Evolutionary conservation across 1,140 invertebrate genomes (phyloP).

Genomic region (Neuroterus valhalla): DNA sequence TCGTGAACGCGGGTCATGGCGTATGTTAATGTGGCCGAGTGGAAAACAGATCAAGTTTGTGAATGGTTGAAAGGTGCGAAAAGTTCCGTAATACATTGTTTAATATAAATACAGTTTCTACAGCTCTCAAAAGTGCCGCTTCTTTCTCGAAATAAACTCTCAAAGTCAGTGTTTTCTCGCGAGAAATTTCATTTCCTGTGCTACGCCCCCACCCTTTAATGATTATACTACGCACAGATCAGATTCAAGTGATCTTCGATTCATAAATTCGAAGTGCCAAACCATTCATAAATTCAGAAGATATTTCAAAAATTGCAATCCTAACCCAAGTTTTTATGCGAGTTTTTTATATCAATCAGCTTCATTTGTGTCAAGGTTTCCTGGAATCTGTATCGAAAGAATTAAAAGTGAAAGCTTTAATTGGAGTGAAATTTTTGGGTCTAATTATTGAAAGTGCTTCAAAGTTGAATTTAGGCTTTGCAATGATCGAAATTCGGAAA

Average conservation of each 20-base stretch:
- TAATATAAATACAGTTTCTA: neutral
- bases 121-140: neutral
- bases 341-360: neutral
- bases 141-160: neutral
- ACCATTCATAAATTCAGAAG: neutral
- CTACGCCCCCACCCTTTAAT: slow-evolving; percentile 6
- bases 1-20: slow-evolving; percentile 77
- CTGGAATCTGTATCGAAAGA: no score
- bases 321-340: neutral
- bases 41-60: slow-evolving; percentile 94
- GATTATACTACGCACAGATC: slow-evolving; percentile 22
- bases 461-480: no score
- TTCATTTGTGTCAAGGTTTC: no score
- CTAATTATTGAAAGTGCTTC: no score
- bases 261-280: slow-evolving; percentile 20
- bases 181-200: slow-evolving; percentile 29
- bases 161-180: slow-evolving; percentile 5
- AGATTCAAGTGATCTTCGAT: slow-evolving; percentile 18
- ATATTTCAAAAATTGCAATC: neutral
- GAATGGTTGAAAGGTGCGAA: slow-evolving; percentile 90
- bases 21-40: slow-evolving; percentile 92
- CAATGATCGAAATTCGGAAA: no score
- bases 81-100: neutral
- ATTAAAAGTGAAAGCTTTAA: no score
- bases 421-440: no score